phyloP scores from a whole-genome alignment of 1,140 invertebrate species.

The Drosophila nasuta region DNA sequence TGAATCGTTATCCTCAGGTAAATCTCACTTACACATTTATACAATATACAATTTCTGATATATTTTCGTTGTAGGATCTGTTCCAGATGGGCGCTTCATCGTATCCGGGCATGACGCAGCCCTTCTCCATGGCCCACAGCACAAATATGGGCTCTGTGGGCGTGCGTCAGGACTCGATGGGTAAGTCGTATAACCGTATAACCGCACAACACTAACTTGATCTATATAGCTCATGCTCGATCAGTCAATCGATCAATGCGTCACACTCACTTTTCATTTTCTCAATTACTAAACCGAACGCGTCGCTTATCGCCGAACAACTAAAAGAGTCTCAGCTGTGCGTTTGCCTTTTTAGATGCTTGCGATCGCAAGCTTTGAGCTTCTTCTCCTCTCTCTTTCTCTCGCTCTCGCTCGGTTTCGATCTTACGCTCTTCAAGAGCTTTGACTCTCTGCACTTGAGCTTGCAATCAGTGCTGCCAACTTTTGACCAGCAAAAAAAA shows the following conservation, averaged over 20 bases:
- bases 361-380: too few species aligned
- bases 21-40: background rate
- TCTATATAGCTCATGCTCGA: background rate
- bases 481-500: too few species aligned
- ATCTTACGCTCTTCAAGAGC: too few species aligned
- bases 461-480: too few species aligned
- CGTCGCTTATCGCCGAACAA: too few species aligned
- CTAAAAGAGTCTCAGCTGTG: too few species aligned
- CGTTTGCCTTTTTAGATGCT: too few species aligned
- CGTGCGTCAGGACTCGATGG: conserved; percentile 95
- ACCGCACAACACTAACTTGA: background rate
- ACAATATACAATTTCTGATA: background rate
- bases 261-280: background rate
- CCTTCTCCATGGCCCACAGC: conserved; percentile 96
- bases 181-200: conserved; percentile 86
- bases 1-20: conserved; percentile 98
- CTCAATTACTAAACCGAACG: too few species aligned
- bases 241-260: background rate
- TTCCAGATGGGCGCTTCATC: conserved; percentile 95
- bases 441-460: too few species aligned
- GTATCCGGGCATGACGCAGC: conserved; percentile 96
- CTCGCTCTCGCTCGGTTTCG: too few species aligned
- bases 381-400: too few species aligned
- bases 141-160: conserved; percentile 95
- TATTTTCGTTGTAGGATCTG: conserved; percentile 72